Evolutionary conservation across 2,113 vertebrate species (phyloP).

Genomic region (Orycteropus afer): DNA sequence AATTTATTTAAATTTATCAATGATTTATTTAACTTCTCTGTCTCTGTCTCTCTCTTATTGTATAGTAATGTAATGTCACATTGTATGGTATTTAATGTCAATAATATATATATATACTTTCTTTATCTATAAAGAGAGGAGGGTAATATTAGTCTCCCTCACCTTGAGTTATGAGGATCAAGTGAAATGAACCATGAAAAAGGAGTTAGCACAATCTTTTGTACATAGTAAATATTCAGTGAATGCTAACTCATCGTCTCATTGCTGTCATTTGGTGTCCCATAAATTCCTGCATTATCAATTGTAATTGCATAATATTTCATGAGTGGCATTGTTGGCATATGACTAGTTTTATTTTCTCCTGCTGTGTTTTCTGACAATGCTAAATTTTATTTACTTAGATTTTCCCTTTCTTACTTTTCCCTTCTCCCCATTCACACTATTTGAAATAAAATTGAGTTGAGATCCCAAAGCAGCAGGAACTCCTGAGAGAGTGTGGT

Average conservation of each 20-base stretch:
- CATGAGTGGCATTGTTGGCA: not conserved
- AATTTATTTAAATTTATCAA: not conserved
- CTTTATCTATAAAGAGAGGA: not conserved
- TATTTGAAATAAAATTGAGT: not conserved
- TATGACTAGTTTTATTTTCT: not conserved
- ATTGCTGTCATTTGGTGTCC: not conserved
- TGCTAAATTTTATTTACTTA: not conserved
- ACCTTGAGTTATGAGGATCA: not conserved
- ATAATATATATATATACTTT: too few relatives aligned
- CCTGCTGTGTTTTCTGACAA: not conserved
- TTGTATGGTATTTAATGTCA: too few relatives aligned
- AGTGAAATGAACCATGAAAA: not conserved
- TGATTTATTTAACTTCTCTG: conserved; percentile 22
- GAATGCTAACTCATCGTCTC: not conserved
- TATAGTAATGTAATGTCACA: too few relatives aligned
- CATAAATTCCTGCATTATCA: not conserved
- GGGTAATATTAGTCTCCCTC: not conserved
- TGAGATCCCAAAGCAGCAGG: not conserved
- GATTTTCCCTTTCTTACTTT: not conserved
- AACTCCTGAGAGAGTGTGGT: not conserved
- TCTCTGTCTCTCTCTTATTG: too few relatives aligned
- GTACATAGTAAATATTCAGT: not conserved
- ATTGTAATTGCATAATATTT: not conserved
- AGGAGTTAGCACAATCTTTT: not conserved
- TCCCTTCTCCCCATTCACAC: not conserved